A percentile compares a stretch with the other conserved stretches of the same genome.
Conservation (phyloP, 2,113 vertebrate species). For the Desmodus rotundus region DNA sequence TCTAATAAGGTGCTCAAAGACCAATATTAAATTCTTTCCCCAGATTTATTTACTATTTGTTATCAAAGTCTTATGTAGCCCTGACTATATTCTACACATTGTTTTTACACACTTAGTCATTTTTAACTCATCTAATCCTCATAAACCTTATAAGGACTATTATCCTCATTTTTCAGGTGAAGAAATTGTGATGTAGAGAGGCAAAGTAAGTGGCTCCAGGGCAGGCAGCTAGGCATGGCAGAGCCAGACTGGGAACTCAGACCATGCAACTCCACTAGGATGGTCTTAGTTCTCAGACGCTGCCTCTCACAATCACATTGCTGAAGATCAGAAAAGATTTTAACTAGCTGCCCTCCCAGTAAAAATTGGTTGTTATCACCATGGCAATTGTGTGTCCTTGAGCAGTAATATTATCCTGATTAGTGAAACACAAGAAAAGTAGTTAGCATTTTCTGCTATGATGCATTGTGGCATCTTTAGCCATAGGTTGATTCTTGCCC, state of each 20-base stretch:
- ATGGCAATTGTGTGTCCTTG: not conserved
- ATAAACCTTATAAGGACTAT: not conserved
- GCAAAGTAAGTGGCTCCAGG: not conserved
- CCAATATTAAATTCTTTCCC: not conserved
- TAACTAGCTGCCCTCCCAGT: not conserved
- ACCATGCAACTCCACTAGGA: no score
- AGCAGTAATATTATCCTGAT: not conserved
- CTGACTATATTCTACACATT: not conserved
- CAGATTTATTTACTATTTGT: not conserved
- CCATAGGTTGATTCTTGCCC: not conserved
- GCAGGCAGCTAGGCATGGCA: not conserved
- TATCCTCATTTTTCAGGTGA: not conserved
- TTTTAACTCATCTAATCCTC: not conserved
- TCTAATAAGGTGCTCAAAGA: not conserved
- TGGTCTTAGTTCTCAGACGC: no score
- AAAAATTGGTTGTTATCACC: not conserved
- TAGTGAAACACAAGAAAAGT: not conserved
- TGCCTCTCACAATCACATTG: not conserved
- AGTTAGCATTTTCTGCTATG: not conserved
- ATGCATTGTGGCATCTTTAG: not conserved
- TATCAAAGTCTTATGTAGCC: not conserved
- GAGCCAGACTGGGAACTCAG: not conserved
- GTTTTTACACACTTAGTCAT: not conserved
- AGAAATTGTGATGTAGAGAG: not conserved
- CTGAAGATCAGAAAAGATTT: not conserved